Conservation (phyloP, 2,888 invertebrate species). For the Xestobium rufovillosum region DNA sequence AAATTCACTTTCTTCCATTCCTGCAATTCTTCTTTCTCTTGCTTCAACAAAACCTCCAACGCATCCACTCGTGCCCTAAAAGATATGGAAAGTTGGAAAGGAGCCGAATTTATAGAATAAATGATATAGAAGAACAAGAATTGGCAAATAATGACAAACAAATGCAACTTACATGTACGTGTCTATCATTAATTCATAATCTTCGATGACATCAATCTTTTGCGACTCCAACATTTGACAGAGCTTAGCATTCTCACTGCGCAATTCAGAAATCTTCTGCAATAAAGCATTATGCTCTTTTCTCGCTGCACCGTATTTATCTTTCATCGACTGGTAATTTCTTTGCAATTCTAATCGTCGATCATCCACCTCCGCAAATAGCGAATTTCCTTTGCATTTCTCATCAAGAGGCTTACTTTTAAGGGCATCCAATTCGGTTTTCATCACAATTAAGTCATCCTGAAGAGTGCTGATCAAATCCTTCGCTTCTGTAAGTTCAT, state of each 20-base stretch:
- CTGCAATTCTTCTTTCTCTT: slow-evolving; percentile 19
- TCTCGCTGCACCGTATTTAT: slow-evolving; percentile 29
- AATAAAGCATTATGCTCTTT: slow-evolving; percentile 25
- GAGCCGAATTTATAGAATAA: slow-evolving; percentile 15
- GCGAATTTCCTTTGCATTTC: slow-evolving; percentile 35
- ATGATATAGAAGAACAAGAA: slow-evolving; percentile 15
- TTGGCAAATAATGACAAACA: slow-evolving; percentile 4
- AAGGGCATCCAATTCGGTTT: slow-evolving; percentile 29
- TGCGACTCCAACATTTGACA: slow-evolving; percentile 26
- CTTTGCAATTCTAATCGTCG: slow-evolving; percentile 33
- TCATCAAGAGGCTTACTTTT: slow-evolving; percentile 32
- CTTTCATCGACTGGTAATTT: slow-evolving; percentile 30
- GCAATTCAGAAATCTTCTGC: slow-evolving; percentile 24
- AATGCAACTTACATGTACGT: slow-evolving; percentile 22
- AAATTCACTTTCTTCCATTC: too few species aligned
- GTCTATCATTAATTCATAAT: slow-evolving; percentile 19
- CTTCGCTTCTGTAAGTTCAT: slow-evolving; percentile 29
- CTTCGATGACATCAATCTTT: slow-evolving; percentile 22
- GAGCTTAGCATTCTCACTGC: slow-evolving; percentile 26
- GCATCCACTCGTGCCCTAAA: slow-evolving; percentile 20
- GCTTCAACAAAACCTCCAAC: slow-evolving; percentile 21
- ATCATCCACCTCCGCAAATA: slow-evolving; percentile 39
- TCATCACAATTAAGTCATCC: slow-evolving; percentile 29
- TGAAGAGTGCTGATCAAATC: slow-evolving; percentile 28
- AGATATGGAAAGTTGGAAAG: slow-evolving; percentile 6